Evolutionary conservation across 1,140 invertebrate genomes (phyloP).

Genomic region (Aricia agestis): DNA sequence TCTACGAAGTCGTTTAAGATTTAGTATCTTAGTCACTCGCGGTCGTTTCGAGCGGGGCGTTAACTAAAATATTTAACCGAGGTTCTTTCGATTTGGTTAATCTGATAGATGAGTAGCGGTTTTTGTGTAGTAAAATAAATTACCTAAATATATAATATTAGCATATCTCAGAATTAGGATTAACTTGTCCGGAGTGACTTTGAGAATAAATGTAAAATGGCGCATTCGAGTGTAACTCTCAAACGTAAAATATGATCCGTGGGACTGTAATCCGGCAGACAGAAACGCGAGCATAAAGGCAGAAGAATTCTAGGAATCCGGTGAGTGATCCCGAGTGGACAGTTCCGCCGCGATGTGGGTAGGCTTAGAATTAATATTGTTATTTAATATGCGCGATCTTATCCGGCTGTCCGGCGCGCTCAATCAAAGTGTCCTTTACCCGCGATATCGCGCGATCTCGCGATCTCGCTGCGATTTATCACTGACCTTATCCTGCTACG

Average conservation of each 20-base stretch:
- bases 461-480: not conserved
- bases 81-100: not conserved
- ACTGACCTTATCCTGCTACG: not conserved
- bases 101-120: slow-evolving; percentile 9
- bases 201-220: not conserved
- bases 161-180: slow-evolving; percentile 1
- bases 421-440: slow-evolving; percentile 15
- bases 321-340: not conserved
- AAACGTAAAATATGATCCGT: not conserved
- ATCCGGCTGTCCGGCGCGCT: slow-evolving; percentile 7
- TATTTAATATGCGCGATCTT: slow-evolving; percentile 14
- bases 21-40: slow-evolving; percentile 8
- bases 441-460: slow-evolving; percentile 5
- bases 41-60: not conserved
- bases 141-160: not conserved
- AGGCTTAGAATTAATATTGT: slow-evolving; percentile 12
- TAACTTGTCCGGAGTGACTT: not conserved
- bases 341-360: not conserved
- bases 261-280: not conserved
- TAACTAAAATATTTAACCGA: slow-evolving; percentile 6
- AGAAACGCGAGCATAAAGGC: not conserved
- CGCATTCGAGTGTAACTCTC: not conserved
- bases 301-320: not conserved
- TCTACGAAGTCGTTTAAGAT: not conserved
- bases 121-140: not conserved